Evolutionary conservation across 2,888 invertebrate genomes (phyloP), one percentile per base, ranked within the genome.

Genomic region (Chrysolina haemoptera): DNA sequence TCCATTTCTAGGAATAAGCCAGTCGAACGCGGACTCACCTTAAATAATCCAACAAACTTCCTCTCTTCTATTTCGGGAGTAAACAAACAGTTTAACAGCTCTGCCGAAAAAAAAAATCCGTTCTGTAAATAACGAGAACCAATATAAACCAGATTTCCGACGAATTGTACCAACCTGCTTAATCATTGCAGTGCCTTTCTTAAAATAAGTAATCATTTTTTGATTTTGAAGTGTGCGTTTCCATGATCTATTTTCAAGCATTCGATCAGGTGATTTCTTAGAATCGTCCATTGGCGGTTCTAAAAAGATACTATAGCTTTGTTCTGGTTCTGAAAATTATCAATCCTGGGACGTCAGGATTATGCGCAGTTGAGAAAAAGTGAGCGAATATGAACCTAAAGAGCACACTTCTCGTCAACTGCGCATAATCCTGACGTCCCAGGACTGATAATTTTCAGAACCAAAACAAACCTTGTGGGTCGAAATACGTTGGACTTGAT

Each of bases 121-220:
- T 59, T 59, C 59, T n/a, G 4, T 27, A 59, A 59, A 59, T 59
- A 59, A 27, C 35, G 27, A 27, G 59, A 35, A 27, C 22, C 59
- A 22, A 59, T 59, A 59, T 59, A 59, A 59, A 59, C 22, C 59
- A 59, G 59, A 59, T 59, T 59, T 59, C 35, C 59, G 59, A 59
- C 22, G 27, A 59, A 59, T 59, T 14, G 59, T 59, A 35, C n/a
- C 59, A 59, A 59, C 22, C 59, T 59, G 35, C 27, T 27, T 27
- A 14, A n/a, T 35, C 22, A 35, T 8, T 35, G 22, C 59, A n/a
- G 35, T 14, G 35, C 27, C 35, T 53, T 14, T 43, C 2, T n/a
- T n/a, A n/a, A 50, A 50, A 50, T 50, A 50, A 8, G 5, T 50
- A 4, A 14, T 35, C 14, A 59, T 35, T 14, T 9, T 22, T 35